Evolutionary conservation across 2,113 vertebrate genomes (phyloP), one percentile per base, ranked within the genome.

Genomic region (Mystacornis crossleyi): DNA sequence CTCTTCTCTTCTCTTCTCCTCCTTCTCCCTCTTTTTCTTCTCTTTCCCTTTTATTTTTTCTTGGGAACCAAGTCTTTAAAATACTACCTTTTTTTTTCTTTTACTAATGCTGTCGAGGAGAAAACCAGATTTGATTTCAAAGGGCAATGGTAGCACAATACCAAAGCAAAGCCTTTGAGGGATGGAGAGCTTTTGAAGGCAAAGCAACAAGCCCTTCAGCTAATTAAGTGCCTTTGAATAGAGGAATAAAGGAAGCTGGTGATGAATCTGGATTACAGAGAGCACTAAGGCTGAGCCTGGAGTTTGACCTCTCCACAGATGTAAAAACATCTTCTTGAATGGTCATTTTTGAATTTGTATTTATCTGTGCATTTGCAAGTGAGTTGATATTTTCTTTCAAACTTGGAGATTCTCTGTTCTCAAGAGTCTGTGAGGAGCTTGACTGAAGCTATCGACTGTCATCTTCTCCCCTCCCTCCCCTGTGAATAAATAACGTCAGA

Each of bases 211-310:
- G 77, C 93, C 95, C 98, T 97, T 97, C 95, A 98, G 95, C 94
- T 97, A 97, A 98, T 96, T 96, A 97, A 98, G 96, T 94, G 96
- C 55, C 95, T 98, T 97, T 97, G 97, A 95, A 96, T 96, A 90
- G 84, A 81, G 36, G 81, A 98, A 97, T 98, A 97, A 98, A 98
- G 95, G 86, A 95, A 87, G 78, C 72, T 79, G 92, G 93, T 94
- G 97, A 97, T 92, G 91, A 98, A 97, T 96, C 97, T 92, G 77
- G 84, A 89, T 92, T 92, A 96, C 85, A 90, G 90, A 74, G 88
- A 88, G 89, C 78, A 50, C 2, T 43, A 77, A 71, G 80, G 81
- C 89, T 50, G 61, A 93, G 80, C 61, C 75, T 40, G 66, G 73
- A 81, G 83, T 90, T 75, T 95, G 88, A 95, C 96, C 93, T 96